Evolutionary conservation across 2,888 invertebrate genomes (phyloP).

Genomic region (Drosophila diplacantha): DNA sequence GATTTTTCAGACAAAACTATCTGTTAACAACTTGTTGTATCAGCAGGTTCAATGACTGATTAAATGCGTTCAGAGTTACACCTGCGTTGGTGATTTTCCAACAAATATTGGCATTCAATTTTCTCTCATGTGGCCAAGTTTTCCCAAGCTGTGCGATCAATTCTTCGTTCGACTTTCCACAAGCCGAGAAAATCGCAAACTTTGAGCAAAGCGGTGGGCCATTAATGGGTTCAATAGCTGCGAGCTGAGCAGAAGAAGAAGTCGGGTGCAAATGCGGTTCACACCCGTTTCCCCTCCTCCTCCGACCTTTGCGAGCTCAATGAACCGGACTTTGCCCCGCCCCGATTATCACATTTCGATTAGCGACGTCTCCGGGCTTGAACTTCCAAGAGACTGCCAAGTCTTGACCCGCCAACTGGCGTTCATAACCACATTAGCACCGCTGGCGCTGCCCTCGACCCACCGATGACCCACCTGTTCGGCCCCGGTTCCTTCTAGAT

Average conservation of each 20-base stretch:
- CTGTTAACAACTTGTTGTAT: neutral
- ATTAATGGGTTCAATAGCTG: conserved; percentile 71
- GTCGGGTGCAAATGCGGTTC: conserved; percentile 54
- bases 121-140: conserved; percentile 11
- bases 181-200: conserved; percentile 42
- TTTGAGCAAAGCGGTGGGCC: too few relatives aligned
- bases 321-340: conserved; percentile 37
- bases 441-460: conserved; percentile 61
- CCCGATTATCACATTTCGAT: conserved; percentile 66
- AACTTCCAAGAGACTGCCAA: conserved; percentile 9
- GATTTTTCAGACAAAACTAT: neutral
- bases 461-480: conserved; percentile 37
- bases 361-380: conserved; percentile 30
- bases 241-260: conserved; percentile 35
- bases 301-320: conserved; percentile 29
- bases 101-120: conserved; percentile 8
- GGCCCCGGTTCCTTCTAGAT: conserved; percentile 11
- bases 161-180: conserved; percentile 49
- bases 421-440: conserved; percentile 71
- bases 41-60: neutral
- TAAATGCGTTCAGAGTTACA: neutral
- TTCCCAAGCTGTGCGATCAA: conserved; percentile 23
- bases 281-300: conserved; percentile 11
- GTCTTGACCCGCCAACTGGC: conserved; percentile 50
- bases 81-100: neutral